A percentile compares a stretch with the other conserved stretches of the same genome.
Conservation (phyloP, 2,113 vertebrate species). For the Aegotheles bennettii region DNA sequence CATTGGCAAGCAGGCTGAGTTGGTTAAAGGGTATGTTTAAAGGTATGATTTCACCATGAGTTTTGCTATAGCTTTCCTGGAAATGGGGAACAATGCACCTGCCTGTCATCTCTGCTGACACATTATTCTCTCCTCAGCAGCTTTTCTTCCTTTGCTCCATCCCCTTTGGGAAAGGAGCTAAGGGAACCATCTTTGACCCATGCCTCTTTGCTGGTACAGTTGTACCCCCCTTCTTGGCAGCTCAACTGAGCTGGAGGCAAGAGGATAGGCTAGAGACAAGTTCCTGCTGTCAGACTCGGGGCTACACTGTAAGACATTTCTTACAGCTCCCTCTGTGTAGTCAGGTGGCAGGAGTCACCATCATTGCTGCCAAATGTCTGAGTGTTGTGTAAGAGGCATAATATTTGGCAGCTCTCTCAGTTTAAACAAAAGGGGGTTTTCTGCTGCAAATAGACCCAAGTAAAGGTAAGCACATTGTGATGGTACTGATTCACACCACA, state of each 20-base stretch:
- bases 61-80: neutral
- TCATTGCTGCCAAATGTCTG: neutral
- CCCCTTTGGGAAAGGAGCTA: neutral
- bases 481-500: neutral
- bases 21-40: neutral
- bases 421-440: neutral
- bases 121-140: fast-evolving
- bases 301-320: neutral
- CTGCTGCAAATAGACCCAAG: neutral
- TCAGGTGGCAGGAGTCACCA: neutral
- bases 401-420: neutral
- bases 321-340: neutral
- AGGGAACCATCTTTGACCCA: neutral
- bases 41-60: neutral
- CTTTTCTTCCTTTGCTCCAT: neutral
- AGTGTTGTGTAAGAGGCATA: neutral
- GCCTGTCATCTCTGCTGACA: neutral
- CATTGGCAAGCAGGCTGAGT: neutral
- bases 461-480: neutral
- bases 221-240: neutral
- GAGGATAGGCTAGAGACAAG: neutral
- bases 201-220: neutral
- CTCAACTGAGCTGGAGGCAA: neutral
- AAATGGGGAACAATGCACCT: neutral
- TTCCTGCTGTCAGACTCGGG: neutral